Evolutionary conservation across 2,888 invertebrate genomes (phyloP), one percentile per base, ranked within the genome.

Genomic region (Idaea biselata): DNA sequence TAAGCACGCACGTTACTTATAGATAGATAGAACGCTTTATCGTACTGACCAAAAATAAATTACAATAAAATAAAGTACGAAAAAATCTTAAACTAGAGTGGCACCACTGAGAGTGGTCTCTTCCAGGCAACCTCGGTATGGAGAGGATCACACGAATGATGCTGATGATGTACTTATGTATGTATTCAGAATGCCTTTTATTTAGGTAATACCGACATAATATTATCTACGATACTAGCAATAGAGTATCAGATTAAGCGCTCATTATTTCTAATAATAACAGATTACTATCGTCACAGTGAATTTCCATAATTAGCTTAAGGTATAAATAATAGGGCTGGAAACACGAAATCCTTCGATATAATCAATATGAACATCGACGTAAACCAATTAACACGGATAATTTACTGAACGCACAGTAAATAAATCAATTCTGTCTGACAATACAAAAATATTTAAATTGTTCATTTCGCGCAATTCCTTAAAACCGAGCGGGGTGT

Each of bases 381-480:
- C 58, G 57, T 60, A 62, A 63, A 65, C 56, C 60, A 63, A 67
- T 69, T 67, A 70, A 63, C 58, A 63, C 60, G 44, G 61, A 64
- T 70, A 68, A 69, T 72, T 68, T 70, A 72, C 66, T 25, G 64
- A 44, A 44, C 44, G 44, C 61, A 67, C 62, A 65, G 66, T 66
- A 69, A 65, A 57, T 67, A 67, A 72, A 72, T 68, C 65, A 68
- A 72, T 70, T 65, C 63, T 16, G 58, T 56, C 62, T 18, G 61
- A 65, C 65, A 68, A 69, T 64, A 68, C 62, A 71, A 66, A 71
- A 68, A 69, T 67, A 64, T 64, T 64, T 61, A 63, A 70, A 71
- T 68, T 67, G 70, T 60, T 65, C 68, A 68, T 70, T 68, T 62
- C 61, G 60, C 66, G 68, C 65, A 67, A 65, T 63, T 25, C 59